These are phyloP conservation scores for Cranoglanis bouderius DNA, from an alignment of 2,113 vertebrate genomes.

Conservation along the genomic window DNA sequence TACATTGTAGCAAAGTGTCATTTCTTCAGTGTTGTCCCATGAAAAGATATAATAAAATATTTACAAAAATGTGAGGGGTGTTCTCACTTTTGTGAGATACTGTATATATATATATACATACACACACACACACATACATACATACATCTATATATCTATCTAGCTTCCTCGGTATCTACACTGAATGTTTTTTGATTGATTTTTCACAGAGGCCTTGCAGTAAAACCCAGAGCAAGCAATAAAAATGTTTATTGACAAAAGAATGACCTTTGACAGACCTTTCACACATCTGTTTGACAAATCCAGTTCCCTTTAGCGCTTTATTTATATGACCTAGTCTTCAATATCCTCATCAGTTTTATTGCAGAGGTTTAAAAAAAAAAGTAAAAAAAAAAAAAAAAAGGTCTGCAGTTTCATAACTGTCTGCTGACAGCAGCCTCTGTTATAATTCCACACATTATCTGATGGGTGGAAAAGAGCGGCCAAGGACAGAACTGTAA, in stretches of 20 bases:
- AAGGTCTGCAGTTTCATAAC: constrained; percentile 35
- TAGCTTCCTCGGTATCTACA: background rate
- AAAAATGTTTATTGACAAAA: constrained; percentile 11
- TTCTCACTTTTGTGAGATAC: no score
- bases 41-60: no score
- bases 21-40: no score
- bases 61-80: no score
- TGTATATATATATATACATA: no score
- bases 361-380: background rate
- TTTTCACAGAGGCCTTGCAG: background rate
- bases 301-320: background rate
- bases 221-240: background rate
- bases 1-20: no score
- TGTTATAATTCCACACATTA: constrained; percentile 34
- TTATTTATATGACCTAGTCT: constrained; percentile 7
- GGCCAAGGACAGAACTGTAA: constrained; percentile 30
- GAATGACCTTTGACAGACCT: background rate
- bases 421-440: constrained; percentile 11
- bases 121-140: no score
- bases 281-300: background rate
- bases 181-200: background rate
- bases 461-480: constrained; percentile 19
- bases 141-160: no score
- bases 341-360: background rate
- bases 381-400: background rate